A percentile compares a stretch with the other conserved stretches of the same genome.
Conservation (phyloP, 2,113 vertebrate genomes). For the Amphiprion ocellaris region DNA sequence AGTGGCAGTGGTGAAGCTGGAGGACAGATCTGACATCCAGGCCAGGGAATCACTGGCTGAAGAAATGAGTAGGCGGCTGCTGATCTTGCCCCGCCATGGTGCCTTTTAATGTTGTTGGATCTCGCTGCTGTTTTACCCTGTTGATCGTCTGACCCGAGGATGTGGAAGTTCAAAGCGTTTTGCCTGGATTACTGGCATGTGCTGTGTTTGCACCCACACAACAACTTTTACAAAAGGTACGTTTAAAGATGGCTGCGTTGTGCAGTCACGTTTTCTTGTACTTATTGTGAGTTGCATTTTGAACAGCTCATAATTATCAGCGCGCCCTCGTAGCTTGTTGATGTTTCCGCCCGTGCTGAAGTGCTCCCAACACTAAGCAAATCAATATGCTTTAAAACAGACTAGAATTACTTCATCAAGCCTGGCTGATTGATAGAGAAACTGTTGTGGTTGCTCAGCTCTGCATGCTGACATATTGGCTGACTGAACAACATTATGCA, state of each 20-base stretch:
- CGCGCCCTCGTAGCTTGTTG: not conserved
- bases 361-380: conserved; percentile 13
- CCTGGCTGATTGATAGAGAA: conserved; percentile 28
- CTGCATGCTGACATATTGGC: conserved; percentile 36
- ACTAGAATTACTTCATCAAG: not conserved
- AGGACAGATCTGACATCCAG: conserved; percentile 17
- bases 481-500: conserved; percentile 42
- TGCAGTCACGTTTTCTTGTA: not conserved
- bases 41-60: conserved; percentile 40
- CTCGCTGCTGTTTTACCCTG: not conserved
- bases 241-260: conserved; percentile 49
- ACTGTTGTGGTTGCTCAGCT: conserved; percentile 13
- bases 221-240: conserved; percentile 95
- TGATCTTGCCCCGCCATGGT: conserved; percentile 41
- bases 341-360: conserved; percentile 16
- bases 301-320: not conserved
- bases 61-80: conserved; percentile 38
- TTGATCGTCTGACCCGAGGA: conserved; percentile 74
- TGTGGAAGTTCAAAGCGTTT: conserved; percentile 97
- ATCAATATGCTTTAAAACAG: conserved; percentile 39
- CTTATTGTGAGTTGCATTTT: not conserved
- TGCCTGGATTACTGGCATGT: conserved; percentile 99
- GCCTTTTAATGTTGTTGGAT: conserved; percentile 46
- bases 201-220: conserved; percentile 94
- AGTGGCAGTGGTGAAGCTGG: conserved; percentile 41